phyloP scores from a whole-genome alignment of 2,888 invertebrate species.

The Brenthis daphne region DNA sequence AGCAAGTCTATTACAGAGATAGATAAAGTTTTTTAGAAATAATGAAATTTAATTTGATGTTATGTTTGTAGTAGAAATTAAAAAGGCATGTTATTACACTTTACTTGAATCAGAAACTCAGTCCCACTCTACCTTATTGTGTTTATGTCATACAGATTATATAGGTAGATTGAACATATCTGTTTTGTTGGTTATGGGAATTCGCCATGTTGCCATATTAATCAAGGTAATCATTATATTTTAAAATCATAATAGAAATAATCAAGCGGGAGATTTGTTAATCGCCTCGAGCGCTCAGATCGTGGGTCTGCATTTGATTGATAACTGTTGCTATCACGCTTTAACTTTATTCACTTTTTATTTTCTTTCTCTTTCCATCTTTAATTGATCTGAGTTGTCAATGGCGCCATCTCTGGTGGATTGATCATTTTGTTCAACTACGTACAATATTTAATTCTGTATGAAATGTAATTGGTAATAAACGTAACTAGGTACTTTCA shows the following conservation, averaged over 20 bases:
- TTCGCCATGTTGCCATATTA: constrained; percentile 58
- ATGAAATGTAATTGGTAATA: not conserved
- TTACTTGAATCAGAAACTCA: no score
- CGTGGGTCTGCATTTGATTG: constrained; percentile 76
- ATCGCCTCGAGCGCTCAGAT: constrained; percentile 71
- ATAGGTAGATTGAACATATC: no score
- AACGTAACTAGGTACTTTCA: no score
- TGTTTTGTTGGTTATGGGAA: constrained; percentile 54
- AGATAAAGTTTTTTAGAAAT: no score
- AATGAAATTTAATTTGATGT: no score
- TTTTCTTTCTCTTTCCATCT: constrained; percentile 55
- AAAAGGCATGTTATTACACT: no score
- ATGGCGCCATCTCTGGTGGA: constrained; percentile 74
- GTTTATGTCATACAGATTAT: no score
- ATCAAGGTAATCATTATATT: constrained; percentile 70
- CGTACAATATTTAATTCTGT: constrained; percentile 4
- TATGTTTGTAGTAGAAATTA: no score
- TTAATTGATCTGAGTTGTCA: constrained; percentile 76
- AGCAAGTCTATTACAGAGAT: constrained; percentile 16
- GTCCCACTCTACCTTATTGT: no score
- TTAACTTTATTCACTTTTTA: constrained; percentile 33
- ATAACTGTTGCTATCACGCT: constrained; percentile 65
- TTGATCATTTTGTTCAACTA: constrained; percentile 56
- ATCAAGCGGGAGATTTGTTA: constrained; percentile 73
- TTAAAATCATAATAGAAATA: constrained; percentile 82